Base-by-base conservation (phyloP, 2,888 invertebrate genomes). In the Exocentrus adspersus region DNA sequence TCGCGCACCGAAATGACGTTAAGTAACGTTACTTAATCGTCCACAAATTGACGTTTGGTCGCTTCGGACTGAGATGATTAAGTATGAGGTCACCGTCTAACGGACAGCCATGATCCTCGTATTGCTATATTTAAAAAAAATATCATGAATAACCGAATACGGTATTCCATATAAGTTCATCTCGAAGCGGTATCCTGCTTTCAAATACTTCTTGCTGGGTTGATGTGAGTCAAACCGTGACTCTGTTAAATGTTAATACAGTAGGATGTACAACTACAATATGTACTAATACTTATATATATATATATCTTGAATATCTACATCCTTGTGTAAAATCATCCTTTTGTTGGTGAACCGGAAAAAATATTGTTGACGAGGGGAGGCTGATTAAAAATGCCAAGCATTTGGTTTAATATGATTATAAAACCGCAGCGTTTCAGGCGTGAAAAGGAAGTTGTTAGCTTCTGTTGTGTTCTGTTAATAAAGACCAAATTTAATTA, bases 31-130 rank as follows among this genome's bases (percentile, higher is more conserved):
- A 24, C 24, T 24, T 5, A 3, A 24, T 7, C n/a, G n/a, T n/a
- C n/a, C n/a, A n/a, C n/a, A n/a, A 30, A 30, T 30, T 30, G 30
- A 30, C n/a, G 30, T 30, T 30, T 30, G 14, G 12, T 1, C 37
- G 37, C 14, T 37, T 37, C 37, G 37, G 37, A n/a, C n/a, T n/a
- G n/a, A 37, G 37, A 37, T 37, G 37, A 37, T 37, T 37, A 37
- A 37, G 2, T 37, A 37, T 37, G 37, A 37, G 37, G 37, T 37
- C 37, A 37, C 37, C 37, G 6, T 37, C 37, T 37, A 37, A 37
- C 37, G 37, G 37, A 37, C 37, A n/a, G n/a, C 37, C 37, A 12
- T 37, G 37, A 37, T 37, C 37, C 37, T 14, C 14, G 37, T 12
- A 24, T 24, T 0, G 37, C 12, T n/a, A 24, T 32, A 10, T 10